Evolutionary conservation across 2,888 invertebrate genomes (phyloP).

Genomic region (Catotricha subobsoleta): DNA sequence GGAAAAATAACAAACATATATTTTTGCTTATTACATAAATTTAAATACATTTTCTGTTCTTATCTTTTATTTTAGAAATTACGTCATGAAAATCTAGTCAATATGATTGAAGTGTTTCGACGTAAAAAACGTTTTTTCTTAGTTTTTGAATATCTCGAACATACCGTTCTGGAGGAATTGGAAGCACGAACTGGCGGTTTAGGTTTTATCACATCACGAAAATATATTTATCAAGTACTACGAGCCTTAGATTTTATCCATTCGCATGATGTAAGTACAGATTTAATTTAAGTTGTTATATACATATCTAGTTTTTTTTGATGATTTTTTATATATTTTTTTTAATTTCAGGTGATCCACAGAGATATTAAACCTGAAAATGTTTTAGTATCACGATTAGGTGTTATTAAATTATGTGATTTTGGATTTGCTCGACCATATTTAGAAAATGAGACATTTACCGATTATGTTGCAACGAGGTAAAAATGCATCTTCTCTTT

Average conservation of each 20-base stretch:
- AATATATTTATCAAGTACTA: constrained; percentile 65
- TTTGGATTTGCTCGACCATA: constrained; percentile 70
- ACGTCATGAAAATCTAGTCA: constrained; percentile 73
- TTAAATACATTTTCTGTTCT: constrained; percentile 3
- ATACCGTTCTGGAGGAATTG: constrained; percentile 68
- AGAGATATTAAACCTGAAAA: constrained; percentile 83
- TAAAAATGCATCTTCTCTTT: neutral
- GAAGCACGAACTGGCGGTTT: constrained; percentile 53
- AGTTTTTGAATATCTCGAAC: constrained; percentile 76
- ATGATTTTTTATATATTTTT: too few species aligned
- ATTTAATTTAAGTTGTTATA: neutral
- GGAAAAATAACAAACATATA: too few species aligned
- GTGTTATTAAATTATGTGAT: constrained; percentile 79
- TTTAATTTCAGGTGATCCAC: constrained; percentile 50
- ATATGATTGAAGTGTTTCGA: constrained; percentile 75
- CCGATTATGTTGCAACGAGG: constrained; percentile 77
- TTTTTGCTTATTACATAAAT: too few species aligned
- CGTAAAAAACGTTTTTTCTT: constrained; percentile 67
- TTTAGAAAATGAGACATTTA: constrained; percentile 59
- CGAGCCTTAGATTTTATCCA: constrained; percentile 69
- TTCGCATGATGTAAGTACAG: constrained; percentile 52
- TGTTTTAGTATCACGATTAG: constrained; percentile 58
- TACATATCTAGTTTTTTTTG: neutral
- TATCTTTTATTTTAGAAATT: constrained; percentile 41
- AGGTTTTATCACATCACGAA: constrained; percentile 52